Evolutionary conservation across 2,888 invertebrate genomes (phyloP).

Genomic region (Drosophila diplacantha): DNA sequence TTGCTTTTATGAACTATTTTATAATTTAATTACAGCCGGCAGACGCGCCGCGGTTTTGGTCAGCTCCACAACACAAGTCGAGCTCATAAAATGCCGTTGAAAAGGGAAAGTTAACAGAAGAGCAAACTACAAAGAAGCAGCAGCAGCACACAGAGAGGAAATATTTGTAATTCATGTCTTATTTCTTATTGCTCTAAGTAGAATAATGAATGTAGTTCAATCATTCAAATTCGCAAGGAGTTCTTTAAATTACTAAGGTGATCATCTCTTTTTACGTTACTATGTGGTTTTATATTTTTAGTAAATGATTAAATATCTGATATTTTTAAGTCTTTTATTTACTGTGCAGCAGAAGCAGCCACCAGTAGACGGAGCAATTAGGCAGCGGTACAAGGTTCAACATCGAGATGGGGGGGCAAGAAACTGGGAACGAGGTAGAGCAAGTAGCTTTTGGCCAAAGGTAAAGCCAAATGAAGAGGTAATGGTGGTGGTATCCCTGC

Average conservation of each 20-base stretch:
- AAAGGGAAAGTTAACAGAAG: constrained; percentile 70
- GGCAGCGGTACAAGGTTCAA: constrained; percentile 48
- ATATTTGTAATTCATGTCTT: too few relatives aligned
- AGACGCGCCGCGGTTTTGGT: constrained; percentile 30
- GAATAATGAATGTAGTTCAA: background rate
- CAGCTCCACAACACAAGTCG: constrained; percentile 46
- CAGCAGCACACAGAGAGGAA: background rate
- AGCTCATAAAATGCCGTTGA: constrained; percentile 65
- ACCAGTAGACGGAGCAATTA: constrained; percentile 41
- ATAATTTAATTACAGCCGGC: constrained; percentile 67
- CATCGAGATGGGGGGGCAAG: constrained; percentile 1
- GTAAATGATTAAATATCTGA: background rate
- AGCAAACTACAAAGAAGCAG: constrained; percentile 25
- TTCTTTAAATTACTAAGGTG: too few relatives aligned
- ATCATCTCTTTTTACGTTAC: background rate
- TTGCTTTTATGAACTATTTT: constrained; percentile 66
- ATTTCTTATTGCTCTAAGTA: too few relatives aligned
- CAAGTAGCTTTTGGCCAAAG: constrained; percentile 52
- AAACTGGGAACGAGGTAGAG: constrained; percentile 43
- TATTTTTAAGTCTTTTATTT: too few relatives aligned
- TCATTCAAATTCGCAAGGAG: too few relatives aligned
- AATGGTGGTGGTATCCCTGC: constrained; percentile 46
- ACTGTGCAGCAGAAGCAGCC: constrained; percentile 18
- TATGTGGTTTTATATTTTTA: background rate
- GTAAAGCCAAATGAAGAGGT: constrained; percentile 14